phyloP scores from a whole-genome alignment of 1,140 invertebrate genomes.

The Scaptomyza graminum region DNA sequence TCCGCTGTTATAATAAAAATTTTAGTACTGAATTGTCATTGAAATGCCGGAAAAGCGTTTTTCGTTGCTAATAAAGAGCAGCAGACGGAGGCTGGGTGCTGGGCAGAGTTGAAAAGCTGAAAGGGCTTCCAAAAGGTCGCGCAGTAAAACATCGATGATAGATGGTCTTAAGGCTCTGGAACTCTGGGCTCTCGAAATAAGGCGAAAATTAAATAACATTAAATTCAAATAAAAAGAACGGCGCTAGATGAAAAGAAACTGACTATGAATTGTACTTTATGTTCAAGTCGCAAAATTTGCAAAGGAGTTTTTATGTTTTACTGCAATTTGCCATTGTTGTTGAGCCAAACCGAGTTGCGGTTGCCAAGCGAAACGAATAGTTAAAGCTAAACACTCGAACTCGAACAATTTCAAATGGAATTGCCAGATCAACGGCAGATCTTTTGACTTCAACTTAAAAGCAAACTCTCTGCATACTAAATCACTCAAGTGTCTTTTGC shows the following conservation, averaged over 20 bases:
- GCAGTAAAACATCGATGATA: conserved; percentile 7
- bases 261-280: no score
- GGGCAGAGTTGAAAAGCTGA: neutral
- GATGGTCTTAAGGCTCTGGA: neutral
- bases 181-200: neutral
- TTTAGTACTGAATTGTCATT: conserved; percentile 46
- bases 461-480: neutral
- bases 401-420: no score
- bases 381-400: neutral
- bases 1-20: conserved; percentile 32
- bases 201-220: conserved; percentile 1
- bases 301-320: neutral
- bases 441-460: neutral
- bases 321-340: neutral
- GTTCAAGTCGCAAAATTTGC: neutral
- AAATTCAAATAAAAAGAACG: neutral
- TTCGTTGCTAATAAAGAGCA: conserved; percentile 3
- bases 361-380: no score
- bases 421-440: neutral
- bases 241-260: neutral
- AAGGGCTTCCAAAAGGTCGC: conserved; percentile 31
- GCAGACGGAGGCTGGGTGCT: no score
- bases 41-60: conserved; percentile 33
- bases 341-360: neutral
- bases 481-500: conserved; percentile 2